Base-by-base conservation (phyloP, 2,888 invertebrate genomes). In the Thysanoteuthis rhombus region DNA sequence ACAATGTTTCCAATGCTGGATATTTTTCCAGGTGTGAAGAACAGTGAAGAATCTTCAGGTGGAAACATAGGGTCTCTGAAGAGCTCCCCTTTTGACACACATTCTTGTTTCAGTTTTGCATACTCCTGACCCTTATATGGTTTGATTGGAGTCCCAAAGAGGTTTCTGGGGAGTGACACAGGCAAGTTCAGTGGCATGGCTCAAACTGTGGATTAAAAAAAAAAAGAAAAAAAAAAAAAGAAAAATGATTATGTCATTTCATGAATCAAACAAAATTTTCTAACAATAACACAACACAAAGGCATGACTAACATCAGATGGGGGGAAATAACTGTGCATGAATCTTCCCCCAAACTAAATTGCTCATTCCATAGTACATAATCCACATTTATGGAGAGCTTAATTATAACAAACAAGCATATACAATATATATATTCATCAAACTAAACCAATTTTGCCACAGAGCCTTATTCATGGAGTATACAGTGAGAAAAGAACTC, bases 21-120 rank as follows among this genome's bases (percentile, higher is more conserved):
- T 42, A 92, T 45, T 94, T 96, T 96, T 2, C 96, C 96, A 38
- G 95, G 95, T 8, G 96, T 95, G 47, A 95, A 95, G 93, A 96
- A 97, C 93, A 97, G 94, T 5, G 97, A 96, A 92, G 96, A 96
- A 94, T 97, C 97, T 94, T 97, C 97, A 32, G 97, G 97, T n/a
- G 97, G 97, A 95, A 98, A 98, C 92, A 97, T 96, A 10, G 97
- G 97, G 96, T 98, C 98, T 45, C 97, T 97, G 95, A 97, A 98
- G 19, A 97, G 95, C 92, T 96, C 96, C 36, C 97, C 97, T 36
- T 96, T 96, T 89, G 96, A 96, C 94, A 97, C 96, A 94, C 97
- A 97, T 93, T 97, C 97, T 93, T 97, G 97, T 95, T 97, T 97
- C 89, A 97, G 95, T 92, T 97, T 96, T 39, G 95, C 94, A 95